phyloP scores from a whole-genome alignment of 2,113 vertebrate genomes.

The Heterotis niloticus region DNA sequence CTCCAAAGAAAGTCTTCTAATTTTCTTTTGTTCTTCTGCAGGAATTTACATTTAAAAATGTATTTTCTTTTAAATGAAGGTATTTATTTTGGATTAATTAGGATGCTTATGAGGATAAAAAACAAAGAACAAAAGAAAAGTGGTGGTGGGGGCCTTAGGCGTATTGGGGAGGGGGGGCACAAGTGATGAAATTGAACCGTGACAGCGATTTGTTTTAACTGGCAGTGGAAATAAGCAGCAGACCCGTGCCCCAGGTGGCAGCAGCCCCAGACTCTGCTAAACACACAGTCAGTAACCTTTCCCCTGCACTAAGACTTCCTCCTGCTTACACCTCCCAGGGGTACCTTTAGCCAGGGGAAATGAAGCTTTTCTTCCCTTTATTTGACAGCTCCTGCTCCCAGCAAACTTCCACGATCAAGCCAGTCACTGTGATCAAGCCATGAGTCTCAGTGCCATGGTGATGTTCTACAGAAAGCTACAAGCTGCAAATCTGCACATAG shows the following conservation, averaged over 20 bases:
- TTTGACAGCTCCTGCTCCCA: slow-evolving; percentile 48
- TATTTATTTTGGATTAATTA: slow-evolving; percentile 62
- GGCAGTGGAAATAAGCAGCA: slow-evolving; percentile 65
- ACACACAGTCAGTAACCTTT: slow-evolving; percentile 57
- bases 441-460: slow-evolving; percentile 50
- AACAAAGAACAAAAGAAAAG: slow-evolving; percentile 18
- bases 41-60: background rate
- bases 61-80: slow-evolving; percentile 47
- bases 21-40: too few relatives aligned
- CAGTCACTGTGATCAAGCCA: slow-evolving; percentile 32
- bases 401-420: slow-evolving; percentile 32
- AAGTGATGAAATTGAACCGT: slow-evolving; percentile 58
- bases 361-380: slow-evolving; percentile 63
- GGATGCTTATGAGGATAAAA: slow-evolving; percentile 48
- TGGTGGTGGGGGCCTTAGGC: slow-evolving; percentile 41
- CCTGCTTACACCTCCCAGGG: slow-evolving; percentile 54
- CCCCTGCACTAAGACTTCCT: slow-evolving; percentile 27
- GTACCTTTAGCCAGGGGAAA: slow-evolving; percentile 60
- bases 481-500: slow-evolving; percentile 47
- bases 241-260: slow-evolving; percentile 53
- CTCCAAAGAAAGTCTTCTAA: background rate
- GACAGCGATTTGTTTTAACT: slow-evolving; percentile 69
- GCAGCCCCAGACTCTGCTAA: slow-evolving; percentile 59
- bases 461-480: slow-evolving; percentile 62
- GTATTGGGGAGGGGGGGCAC: slow-evolving; percentile 49